Conservation (phyloP, 2,797 vertebrate genomes). For the Eidolon dupreanum region DNA sequence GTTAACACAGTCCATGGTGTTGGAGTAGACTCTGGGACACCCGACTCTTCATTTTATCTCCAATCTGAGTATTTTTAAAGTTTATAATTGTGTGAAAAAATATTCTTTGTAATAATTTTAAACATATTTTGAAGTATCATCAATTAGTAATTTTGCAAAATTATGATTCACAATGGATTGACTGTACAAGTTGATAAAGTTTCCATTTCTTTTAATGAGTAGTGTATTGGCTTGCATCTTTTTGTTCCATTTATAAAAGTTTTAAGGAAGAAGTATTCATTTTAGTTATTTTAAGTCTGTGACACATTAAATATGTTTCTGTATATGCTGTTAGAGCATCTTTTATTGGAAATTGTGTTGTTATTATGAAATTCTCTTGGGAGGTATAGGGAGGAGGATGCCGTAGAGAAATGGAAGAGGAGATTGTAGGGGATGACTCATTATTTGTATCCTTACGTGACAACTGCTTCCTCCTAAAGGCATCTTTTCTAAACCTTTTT, state of each 20-base stretch:
- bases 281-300: conserved; percentile 46
- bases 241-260: conserved; percentile 21
- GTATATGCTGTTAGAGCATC: not conserved
- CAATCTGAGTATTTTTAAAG: not conserved
- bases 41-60: not conserved
- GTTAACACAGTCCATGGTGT: not conserved
- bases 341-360: not conserved
- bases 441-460: not conserved
- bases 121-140: conserved; percentile 14
- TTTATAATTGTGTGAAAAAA: conserved; percentile 3
- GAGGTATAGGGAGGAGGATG: not conserved
- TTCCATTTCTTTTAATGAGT: conserved; percentile 36
- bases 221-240: not conserved
- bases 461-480: not conserved
- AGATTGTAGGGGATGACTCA: not conserved
- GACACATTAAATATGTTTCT: not conserved
- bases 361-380: not conserved
- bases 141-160: conserved; percentile 2
- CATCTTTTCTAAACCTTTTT: not conserved
- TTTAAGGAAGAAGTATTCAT: conserved; percentile 29
- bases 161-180: conserved; percentile 13
- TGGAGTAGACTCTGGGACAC: not conserved
- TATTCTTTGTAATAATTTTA: conserved; percentile 31
- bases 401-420: not conserved
- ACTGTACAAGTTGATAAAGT: not conserved